phyloP scores from a whole-genome alignment of 2,888 invertebrate species.

The Arctia plantaginis region DNA sequence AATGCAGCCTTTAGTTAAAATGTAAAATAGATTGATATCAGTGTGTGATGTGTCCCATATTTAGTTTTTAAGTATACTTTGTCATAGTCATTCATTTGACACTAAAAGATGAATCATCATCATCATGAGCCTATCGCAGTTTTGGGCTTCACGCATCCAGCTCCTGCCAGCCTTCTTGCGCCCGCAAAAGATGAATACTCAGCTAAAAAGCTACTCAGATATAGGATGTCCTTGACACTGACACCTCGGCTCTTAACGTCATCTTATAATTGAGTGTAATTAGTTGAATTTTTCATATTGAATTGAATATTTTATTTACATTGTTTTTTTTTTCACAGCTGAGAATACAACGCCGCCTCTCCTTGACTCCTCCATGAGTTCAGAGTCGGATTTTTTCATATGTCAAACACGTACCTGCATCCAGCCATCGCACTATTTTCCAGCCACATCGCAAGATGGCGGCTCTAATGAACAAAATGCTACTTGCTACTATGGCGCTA shows the following conservation, averaged over 20 bases:
- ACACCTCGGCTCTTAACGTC: not conserved
- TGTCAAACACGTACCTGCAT: slow-evolving; percentile 80
- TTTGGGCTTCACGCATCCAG: too few species aligned
- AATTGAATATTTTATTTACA: not conserved
- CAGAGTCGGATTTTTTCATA: slow-evolving; percentile 76
- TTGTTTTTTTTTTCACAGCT: slow-evolving; percentile 58
- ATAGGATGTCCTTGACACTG: not conserved
- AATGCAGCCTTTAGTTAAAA: not conserved
- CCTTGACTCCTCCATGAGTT: slow-evolving; percentile 67
- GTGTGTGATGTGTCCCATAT: not conserved
- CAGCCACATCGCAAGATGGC: slow-evolving; percentile 64
- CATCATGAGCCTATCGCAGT: too few species aligned
- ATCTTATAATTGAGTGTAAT: not conserved
- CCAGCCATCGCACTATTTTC: slow-evolving; percentile 80
- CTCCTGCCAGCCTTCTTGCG: too few species aligned
- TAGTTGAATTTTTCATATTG: not conserved
- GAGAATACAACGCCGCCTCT: slow-evolving; percentile 79
- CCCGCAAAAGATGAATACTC: too few species aligned
- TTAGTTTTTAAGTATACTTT: not conserved
- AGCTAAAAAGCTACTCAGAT: not conserved
- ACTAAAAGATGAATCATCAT: not conserved
- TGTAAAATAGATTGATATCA: not conserved
- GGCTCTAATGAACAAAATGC: slow-evolving; percentile 55
- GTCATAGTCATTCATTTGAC: too few species aligned
- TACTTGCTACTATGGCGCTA: slow-evolving; percentile 77